Evolutionary conservation across 1,140 invertebrate species (phyloP), one percentile per base, ranked within the genome.

Genomic region (Drosophila punjabiensis): DNA sequence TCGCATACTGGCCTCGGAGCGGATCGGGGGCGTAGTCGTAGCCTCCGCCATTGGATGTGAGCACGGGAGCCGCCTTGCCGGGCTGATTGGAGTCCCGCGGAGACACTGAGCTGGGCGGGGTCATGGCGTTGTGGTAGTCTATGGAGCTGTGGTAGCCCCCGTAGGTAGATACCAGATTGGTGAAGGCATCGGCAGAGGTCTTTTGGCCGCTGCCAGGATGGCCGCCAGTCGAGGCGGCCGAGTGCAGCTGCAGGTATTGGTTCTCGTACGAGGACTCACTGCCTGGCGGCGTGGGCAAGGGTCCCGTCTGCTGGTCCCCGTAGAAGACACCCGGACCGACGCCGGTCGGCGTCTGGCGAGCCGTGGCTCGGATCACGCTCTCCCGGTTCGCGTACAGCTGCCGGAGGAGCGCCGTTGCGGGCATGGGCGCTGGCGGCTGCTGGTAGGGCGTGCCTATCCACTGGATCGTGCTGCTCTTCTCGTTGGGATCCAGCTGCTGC

Each of bases 361-460:
- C 94, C 24, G 92, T 94, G 14, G 97, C 97, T 28, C 98, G 94
- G 79, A 99, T 99, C 3, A 99, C 98, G 88, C 98, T 98, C 93
- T 99, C 98, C 35, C 98, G 94, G 89, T 97, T 99, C 8, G 97
- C 98, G 93, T 99, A 99, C 0, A 99, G 94, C 92, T 98, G 98
- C 6, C 98, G 94, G 1, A 99, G 93, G 5, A 99, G 94, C 0
- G 97, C 97, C 0, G 98, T 98, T 0, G 98, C 97, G 3, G 98
- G 95, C 76, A 94, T 94, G 45, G 94, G 92, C 48, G 96, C 93
- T 62, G 95, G 95, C 53, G 95, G 95, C 73, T 97, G 96, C 52
- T 96, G 96, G 63, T 96, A 93, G 75, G 96, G 96, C 0, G 96
- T 95, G 0, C 98, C 98, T 65, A 98, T 98, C 98, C 98, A 99